Percentiles rank a stretch among this genome's conserved stretches.
phyloP scores from a whole-genome alignment of 2,888 invertebrate genomes.

The Dromius quadrimaculatus region DNA sequence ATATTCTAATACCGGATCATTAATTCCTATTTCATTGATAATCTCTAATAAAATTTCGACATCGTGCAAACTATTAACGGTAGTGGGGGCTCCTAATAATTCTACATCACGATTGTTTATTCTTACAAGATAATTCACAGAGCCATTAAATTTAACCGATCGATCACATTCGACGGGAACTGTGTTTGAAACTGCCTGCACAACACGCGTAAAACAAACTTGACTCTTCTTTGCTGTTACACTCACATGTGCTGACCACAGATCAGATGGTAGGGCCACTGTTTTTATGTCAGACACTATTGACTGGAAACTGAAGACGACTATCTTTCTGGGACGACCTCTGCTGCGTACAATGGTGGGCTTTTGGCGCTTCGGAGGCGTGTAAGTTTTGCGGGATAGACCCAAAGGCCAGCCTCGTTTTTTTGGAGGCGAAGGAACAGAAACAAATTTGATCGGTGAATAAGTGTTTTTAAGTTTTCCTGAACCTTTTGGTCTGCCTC shows the following conservation, averaged over 20 bases:
- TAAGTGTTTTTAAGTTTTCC: background rate
- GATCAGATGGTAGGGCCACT: constrained; percentile 32
- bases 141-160: constrained; percentile 45
- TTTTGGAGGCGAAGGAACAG: constrained; percentile 12
- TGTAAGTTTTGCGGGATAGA: constrained; percentile 21
- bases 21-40: constrained; percentile 63
- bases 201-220: constrained; percentile 50
- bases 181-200: constrained; percentile 36
- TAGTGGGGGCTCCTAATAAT: constrained; percentile 64
- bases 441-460: background rate
- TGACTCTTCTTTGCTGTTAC: constrained; percentile 43
- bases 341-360: background rate
- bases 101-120: constrained; percentile 59
- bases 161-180: constrained; percentile 49
- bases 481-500: constrained; percentile 38
- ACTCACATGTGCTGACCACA: constrained; percentile 50
- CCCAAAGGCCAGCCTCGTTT: constrained; percentile 39
- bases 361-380: background rate
- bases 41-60: constrained; percentile 65
- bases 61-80: constrained; percentile 62
- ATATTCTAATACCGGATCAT: constrained; percentile 59
- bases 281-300: constrained; percentile 50
- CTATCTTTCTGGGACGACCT: constrained; percentile 39
- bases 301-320: constrained; percentile 41
- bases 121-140: constrained; percentile 36